Conservation (phyloP, 2,888 invertebrate species). For the Epinotia demarniana region DNA sequence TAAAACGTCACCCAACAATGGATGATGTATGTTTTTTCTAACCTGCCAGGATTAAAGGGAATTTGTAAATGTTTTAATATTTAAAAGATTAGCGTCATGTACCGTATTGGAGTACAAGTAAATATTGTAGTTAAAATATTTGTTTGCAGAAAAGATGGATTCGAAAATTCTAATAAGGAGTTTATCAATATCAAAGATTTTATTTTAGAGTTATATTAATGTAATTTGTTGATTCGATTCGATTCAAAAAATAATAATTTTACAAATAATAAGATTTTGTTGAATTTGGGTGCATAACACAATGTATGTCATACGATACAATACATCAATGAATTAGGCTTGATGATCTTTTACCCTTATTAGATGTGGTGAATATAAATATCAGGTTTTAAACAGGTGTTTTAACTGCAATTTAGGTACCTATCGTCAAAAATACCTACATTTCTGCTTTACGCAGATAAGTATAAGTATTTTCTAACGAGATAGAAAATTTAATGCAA, state of each 20-base stretch:
- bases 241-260: too few relatives aligned
- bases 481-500: background rate
- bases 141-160: slow-evolving; percentile 65
- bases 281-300: too few relatives aligned
- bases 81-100: slow-evolving; percentile 83
- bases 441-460: background rate
- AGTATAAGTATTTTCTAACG: background rate
- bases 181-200: too few relatives aligned
- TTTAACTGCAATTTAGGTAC: background rate
- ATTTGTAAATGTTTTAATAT: slow-evolving; percentile 82
- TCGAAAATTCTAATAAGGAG: slow-evolving; percentile 48
- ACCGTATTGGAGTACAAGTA: slow-evolving; percentile 62
- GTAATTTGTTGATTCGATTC: too few relatives aligned
- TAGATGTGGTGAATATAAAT: too few relatives aligned
- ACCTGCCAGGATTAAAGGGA: slow-evolving; percentile 66
- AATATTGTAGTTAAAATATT: slow-evolving; percentile 69
- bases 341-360: too few relatives aligned
- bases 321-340: too few relatives aligned
- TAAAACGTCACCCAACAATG: slow-evolving; percentile 77
- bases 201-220: too few relatives aligned
- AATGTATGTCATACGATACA: too few relatives aligned
- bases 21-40: slow-evolving; percentile 73
- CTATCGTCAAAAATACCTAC: background rate
- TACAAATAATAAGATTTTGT: too few relatives aligned
- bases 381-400: background rate